phyloP scores from a whole-genome alignment of 2,888 invertebrate species.

The Sceliomorpha sp. region DNA sequence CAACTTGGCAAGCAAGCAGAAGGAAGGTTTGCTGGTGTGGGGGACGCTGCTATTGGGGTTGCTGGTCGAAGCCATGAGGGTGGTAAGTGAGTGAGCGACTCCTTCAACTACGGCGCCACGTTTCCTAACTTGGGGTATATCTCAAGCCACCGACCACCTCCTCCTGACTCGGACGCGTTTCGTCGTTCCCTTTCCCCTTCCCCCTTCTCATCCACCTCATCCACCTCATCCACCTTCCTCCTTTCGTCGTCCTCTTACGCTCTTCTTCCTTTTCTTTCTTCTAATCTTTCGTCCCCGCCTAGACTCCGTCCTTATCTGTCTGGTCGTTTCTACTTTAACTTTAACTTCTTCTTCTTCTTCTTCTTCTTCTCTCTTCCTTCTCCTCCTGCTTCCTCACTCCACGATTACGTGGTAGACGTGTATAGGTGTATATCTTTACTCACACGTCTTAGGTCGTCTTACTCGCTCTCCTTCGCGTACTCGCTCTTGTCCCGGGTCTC shows the following conservation, averaged over 20 bases:
- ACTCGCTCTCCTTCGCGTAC: constrained; percentile 28
- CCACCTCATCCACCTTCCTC: too few relatives aligned
- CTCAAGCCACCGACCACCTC: constrained; percentile 62
- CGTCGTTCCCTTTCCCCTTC: constrained; percentile 11
- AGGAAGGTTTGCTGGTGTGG: constrained; percentile 30
- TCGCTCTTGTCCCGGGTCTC: constrained; percentile 29
- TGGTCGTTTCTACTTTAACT: constrained; percentile 16
- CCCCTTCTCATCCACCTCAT: too few relatives aligned
- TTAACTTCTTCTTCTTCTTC: constrained; percentile 13
- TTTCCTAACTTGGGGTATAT: constrained; percentile 60
- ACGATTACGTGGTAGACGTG: too few relatives aligned
- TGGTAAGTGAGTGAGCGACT: constrained; percentile 73
- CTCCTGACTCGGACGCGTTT: constrained; percentile 48
- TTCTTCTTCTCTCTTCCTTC: neutral
- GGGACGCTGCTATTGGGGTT: constrained; percentile 58
- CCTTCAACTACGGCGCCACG: constrained; percentile 71
- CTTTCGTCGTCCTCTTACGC: constrained; percentile 42
- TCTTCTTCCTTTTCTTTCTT: too few relatives aligned
- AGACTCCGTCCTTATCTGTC: constrained; percentile 29
- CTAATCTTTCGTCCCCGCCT: constrained; percentile 9
- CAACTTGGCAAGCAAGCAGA: constrained; percentile 65
- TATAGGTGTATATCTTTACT: constrained; percentile 40
- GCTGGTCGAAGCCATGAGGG: constrained; percentile 66
- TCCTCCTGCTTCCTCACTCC: neutral
- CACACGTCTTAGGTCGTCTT: constrained; percentile 51